These are phyloP conservation scores for Adelognathus sp. DNA, from an alignment of 2,888 invertebrate genomes.

Conservation along the genomic window DNA sequence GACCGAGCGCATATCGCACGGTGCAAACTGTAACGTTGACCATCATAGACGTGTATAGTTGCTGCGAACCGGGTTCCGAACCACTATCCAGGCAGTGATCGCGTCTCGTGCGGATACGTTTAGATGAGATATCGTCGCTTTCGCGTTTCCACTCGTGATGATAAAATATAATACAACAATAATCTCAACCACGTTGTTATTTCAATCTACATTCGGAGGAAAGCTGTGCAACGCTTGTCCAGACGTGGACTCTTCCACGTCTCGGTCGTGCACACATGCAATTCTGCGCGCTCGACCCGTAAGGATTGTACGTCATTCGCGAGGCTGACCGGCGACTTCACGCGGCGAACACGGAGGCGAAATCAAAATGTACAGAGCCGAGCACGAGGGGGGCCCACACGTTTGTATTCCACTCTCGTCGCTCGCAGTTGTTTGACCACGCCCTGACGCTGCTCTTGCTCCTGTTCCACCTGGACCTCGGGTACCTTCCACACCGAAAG, in stretches of 20 bases:
- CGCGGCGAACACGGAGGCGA: constrained; percentile 17
- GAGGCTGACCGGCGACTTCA: not conserved
- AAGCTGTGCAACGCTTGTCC: not conserved
- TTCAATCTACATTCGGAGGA: not conserved
- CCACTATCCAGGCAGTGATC: not conserved
- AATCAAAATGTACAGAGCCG: not conserved
- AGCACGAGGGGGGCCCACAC: constrained; percentile 18
- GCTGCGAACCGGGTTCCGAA: not conserved
- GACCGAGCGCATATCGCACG: not conserved
- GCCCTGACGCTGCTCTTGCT: not conserved
- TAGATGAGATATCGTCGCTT: not conserved
- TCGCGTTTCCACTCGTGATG: not conserved
- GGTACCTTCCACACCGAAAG: not conserved
- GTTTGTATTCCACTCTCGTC: constrained; percentile 14
- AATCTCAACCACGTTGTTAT: not conserved
- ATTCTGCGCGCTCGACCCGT: not conserved
- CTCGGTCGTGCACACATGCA: not conserved
- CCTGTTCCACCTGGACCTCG: not conserved
- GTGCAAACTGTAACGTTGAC: not conserved
- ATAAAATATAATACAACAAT: not conserved
- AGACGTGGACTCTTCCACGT: not conserved
- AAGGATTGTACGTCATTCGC: not conserved
- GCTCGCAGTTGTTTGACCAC: constrained; percentile 17
- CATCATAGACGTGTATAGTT: not conserved
- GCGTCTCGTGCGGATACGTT: not conserved